These are phyloP conservation scores for Grammomys surdaster DNA, from an alignment of 2,113 vertebrate species.

Conservation along the genomic window DNA sequence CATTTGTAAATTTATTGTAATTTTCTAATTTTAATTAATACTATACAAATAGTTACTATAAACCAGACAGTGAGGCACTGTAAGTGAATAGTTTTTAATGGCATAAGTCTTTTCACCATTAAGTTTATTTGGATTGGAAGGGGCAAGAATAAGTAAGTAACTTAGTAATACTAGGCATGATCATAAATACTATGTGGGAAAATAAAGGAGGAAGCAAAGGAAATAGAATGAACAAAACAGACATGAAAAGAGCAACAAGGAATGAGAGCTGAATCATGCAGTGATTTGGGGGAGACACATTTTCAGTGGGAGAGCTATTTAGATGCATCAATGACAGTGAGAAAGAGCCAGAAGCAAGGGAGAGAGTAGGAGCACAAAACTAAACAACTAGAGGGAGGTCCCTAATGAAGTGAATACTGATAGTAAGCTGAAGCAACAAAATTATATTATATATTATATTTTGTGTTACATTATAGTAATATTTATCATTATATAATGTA, in stretches of 20 bases:
- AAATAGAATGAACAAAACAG: not conserved
- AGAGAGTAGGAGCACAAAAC: not conserved
- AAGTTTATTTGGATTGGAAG: not conserved
- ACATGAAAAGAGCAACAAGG: not conserved
- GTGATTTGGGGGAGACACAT: not conserved
- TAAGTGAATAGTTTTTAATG: not conserved
- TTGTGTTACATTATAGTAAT: too few relatives aligned
- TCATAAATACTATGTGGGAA: not conserved
- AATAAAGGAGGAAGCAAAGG: not conserved
- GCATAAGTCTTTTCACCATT: not conserved
- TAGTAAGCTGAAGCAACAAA: not conserved
- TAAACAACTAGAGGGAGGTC: not conserved
- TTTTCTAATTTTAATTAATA: not conserved
- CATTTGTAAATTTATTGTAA: not conserved
- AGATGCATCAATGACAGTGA: not conserved
- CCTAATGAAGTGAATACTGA: not conserved
- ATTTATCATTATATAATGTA: too few relatives aligned
- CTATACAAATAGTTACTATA: not conserved
- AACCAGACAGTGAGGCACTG: not conserved
- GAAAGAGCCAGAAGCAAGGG: not conserved
- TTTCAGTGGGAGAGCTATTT: not conserved
- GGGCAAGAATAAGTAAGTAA: not conserved
- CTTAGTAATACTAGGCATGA: not conserved
- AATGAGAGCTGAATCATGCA: not conserved
- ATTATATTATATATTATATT: too few relatives aligned